Conservation (phyloP, 2,113 vertebrate genomes). For the Todiramphus saurophagus region DNA sequence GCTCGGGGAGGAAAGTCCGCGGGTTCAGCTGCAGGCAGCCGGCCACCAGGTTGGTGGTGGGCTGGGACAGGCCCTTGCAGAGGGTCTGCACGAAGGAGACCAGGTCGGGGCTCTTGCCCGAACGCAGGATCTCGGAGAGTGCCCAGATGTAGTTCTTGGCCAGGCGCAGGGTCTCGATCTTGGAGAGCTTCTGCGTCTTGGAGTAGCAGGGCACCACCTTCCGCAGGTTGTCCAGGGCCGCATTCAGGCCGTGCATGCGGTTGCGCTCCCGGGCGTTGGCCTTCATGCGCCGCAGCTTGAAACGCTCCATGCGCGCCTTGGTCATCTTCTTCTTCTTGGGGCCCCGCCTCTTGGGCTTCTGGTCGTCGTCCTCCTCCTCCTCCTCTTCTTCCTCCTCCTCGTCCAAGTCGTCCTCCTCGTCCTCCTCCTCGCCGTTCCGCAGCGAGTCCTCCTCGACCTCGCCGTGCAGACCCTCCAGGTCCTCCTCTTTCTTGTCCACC, state of each 20-base stretch:
- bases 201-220: slow-evolving; percentile 99
- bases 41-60: slow-evolving; percentile 95
- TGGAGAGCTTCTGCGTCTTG: slow-evolving; percentile 97
- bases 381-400: slow-evolving; percentile 89
- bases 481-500: slow-evolving; percentile 76
- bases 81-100: slow-evolving; percentile 96
- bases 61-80: slow-evolving; percentile 97
- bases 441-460: slow-evolving; percentile 68
- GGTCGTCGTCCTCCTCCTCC: slow-evolving; percentile 89
- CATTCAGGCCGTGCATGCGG: slow-evolving; percentile 97
- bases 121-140: slow-evolving; percentile 92
- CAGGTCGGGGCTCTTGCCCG: slow-evolving; percentile 93
- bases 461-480: slow-evolving; percentile 61
- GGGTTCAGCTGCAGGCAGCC: slow-evolving; percentile 97
- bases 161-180: slow-evolving; percentile 95
- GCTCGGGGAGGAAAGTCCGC: slow-evolving; percentile 94
- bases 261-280: slow-evolving; percentile 96
- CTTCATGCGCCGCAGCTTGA: slow-evolving; percentile 95
- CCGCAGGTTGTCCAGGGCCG: slow-evolving; percentile 94
- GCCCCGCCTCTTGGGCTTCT: slow-evolving; percentile 93
- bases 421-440: slow-evolving; percentile 74
- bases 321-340: slow-evolving; percentile 99
- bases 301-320: slow-evolving; percentile 93
- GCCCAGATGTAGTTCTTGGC: slow-evolving; percentile 99
- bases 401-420: slow-evolving; percentile 79